Conservation (phyloP, 2,113 vertebrate genomes). For the Halcyon malimbica region DNA sequence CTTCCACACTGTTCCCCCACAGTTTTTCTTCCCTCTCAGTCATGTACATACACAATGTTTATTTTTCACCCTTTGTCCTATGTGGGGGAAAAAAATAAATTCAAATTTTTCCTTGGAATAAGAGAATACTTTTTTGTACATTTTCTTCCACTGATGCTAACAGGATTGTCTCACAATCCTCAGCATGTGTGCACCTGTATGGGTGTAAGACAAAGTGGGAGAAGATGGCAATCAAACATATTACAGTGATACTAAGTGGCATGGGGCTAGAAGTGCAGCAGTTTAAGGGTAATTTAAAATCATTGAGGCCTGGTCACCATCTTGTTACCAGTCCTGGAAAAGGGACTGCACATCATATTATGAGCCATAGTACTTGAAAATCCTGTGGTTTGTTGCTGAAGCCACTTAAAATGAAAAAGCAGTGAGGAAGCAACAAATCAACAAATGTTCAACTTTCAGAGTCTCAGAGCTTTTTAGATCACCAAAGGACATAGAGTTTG, state of each 20-base stretch:
- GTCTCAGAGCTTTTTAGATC: background rate
- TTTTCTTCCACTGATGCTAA: background rate
- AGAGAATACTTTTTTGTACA: rapidly evolving
- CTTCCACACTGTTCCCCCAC: rapidly evolving
- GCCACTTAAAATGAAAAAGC: background rate
- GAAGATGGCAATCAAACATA: background rate
- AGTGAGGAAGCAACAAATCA: background rate
- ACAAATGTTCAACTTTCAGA: background rate
- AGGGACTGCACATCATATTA: background rate
- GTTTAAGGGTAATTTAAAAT: background rate
- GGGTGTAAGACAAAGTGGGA: background rate
- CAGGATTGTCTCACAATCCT: background rate
- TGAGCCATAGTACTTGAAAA: background rate
- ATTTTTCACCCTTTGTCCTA: background rate
- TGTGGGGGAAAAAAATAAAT: background rate
- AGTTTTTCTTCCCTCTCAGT: background rate
- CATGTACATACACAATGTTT: background rate
- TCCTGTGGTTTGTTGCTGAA: background rate
- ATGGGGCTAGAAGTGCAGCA: background rate
- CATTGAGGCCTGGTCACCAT: background rate
- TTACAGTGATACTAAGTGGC: background rate
- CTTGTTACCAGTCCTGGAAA: background rate
- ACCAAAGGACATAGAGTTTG: background rate
- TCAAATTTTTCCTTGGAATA: background rate
- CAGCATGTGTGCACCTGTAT: rapidly evolving